These are phyloP conservation scores for Nymphalis polychloros DNA, from an alignment of 2,888 invertebrate species.

Conservation along the genomic window DNA sequence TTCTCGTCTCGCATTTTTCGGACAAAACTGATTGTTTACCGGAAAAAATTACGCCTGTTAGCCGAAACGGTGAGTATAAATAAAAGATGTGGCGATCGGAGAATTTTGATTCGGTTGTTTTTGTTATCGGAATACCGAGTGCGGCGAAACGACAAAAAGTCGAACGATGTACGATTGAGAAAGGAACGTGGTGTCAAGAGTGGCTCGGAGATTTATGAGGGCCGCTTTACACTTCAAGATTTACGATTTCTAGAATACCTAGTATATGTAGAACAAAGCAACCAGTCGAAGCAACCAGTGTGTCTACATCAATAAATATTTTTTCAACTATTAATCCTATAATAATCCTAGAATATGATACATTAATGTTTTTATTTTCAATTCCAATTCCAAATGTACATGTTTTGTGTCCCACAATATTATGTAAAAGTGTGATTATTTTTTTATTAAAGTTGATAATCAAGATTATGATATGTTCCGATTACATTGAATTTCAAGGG, in stretches of 20 bases:
- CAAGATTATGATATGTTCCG: too few species aligned
- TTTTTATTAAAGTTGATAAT: too few species aligned
- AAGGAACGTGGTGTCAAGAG: conserved; percentile 68
- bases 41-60: conserved; percentile 82
- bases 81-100: conserved; percentile 73
- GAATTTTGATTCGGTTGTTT: conserved; percentile 80
- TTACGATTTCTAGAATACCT: conserved; percentile 13
- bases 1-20: conserved; percentile 78
- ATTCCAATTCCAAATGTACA: too few species aligned
- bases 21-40: conserved; percentile 81
- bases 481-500: too few species aligned
- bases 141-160: conserved; percentile 63
- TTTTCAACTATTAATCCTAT: too few species aligned
- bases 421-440: too few species aligned
- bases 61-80: conserved; percentile 73
- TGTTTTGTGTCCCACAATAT: too few species aligned
- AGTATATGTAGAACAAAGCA: not conserved
- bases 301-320: too few species aligned
- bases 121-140: conserved; percentile 64
- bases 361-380: too few species aligned
- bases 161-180: conserved; percentile 64
- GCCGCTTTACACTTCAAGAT: conserved; percentile 49
- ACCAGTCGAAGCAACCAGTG: not conserved
- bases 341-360: too few species aligned
- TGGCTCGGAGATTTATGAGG: conserved; percentile 59